A percentile compares a stretch with the other conserved stretches of the same genome.
Conservation (phyloP, 2,797 vertebrate genomes). For the Eospalax fontanierii region DNA sequence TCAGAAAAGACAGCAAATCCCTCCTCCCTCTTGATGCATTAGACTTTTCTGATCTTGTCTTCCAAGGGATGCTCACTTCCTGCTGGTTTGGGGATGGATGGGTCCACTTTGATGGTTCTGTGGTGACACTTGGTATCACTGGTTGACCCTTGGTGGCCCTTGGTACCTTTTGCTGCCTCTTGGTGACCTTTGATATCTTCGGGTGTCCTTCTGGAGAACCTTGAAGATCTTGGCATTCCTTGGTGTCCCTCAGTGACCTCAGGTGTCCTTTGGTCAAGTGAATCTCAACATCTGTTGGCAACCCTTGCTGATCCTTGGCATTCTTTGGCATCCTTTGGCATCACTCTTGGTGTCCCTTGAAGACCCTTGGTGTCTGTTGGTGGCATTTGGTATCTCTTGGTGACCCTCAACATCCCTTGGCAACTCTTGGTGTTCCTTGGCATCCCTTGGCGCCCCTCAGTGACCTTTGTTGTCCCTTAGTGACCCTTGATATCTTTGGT, state of each 20-base stretch:
- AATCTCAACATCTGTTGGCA: no score
- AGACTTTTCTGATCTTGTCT: not conserved
- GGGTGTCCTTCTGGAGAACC: not conserved
- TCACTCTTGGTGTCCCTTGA: not conserved
- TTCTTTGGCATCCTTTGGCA: not conserved
- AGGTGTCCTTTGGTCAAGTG: no score
- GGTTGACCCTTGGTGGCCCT: not conserved
- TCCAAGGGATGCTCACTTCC: not conserved
- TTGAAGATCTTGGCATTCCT: not conserved
- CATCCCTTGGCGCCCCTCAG: not conserved
- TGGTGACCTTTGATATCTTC: not conserved
- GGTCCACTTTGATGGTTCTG: not conserved
- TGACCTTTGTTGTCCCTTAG: not conserved
- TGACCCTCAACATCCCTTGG: not conserved
- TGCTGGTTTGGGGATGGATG: no score
- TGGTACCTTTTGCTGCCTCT: not conserved
- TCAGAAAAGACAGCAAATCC: not conserved
- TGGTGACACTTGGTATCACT: not conserved
- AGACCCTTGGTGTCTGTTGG: not conserved
- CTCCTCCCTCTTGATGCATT: rapidly evolving
- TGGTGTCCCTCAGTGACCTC: not conserved
- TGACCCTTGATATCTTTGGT: not conserved
- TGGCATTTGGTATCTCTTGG: not conserved
- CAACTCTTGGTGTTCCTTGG: not conserved
- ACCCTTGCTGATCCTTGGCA: not conserved